Percentiles rank a stretch among this genome's conserved stretches.
Evolutionary conservation across 2,113 vertebrate species (phyloP).

Genomic region (Macquaria ambigua): DNA sequence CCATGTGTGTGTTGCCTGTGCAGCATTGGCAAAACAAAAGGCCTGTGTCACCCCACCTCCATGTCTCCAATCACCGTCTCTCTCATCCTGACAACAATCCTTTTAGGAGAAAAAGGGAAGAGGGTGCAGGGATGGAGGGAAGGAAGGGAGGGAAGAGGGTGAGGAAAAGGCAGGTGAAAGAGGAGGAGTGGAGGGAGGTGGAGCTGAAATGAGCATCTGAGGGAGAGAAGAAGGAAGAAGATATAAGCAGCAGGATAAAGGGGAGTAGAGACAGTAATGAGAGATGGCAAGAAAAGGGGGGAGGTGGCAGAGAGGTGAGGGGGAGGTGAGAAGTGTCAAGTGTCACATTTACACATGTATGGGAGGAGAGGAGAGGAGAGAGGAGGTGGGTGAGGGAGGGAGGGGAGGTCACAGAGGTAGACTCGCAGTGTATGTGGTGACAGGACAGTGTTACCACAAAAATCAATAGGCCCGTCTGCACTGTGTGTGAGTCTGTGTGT

Average conservation of each 20-base stretch:
- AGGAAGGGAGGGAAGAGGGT: background rate
- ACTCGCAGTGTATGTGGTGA: slow-evolving; percentile 63
- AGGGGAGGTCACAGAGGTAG: slow-evolving; percentile 53
- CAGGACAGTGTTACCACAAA: slow-evolving; percentile 73
- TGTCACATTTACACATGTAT: slow-evolving; percentile 79
- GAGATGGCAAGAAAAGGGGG: slow-evolving; percentile 22
- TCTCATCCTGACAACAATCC: slow-evolving; percentile 58
- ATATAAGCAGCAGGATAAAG: background rate
- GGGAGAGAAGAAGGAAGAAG: background rate
- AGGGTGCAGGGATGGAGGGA: background rate
- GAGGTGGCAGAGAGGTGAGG: slow-evolving; percentile 36
- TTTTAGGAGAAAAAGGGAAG: slow-evolving; percentile 28
- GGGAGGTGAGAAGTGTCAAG: slow-evolving; percentile 66
- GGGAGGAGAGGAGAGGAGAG: slow-evolving; percentile 33
- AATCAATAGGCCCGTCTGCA: slow-evolving; percentile 77
- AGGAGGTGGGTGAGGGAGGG: background rate
- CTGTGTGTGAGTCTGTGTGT: too few relatives aligned
- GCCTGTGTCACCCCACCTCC: background rate
- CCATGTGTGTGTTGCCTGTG: slow-evolving; percentile 28
- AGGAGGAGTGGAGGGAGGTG: background rate
- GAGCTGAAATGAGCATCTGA: slow-evolving; percentile 20
- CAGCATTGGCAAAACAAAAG: slow-evolving; percentile 39
- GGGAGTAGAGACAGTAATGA: slow-evolving; percentile 22
- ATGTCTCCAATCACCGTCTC: slow-evolving; percentile 24
- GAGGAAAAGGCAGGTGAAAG: background rate